Evolutionary conservation across 2,797 vertebrate species (phyloP).

Genomic region (Scarus forsteni): DNA sequence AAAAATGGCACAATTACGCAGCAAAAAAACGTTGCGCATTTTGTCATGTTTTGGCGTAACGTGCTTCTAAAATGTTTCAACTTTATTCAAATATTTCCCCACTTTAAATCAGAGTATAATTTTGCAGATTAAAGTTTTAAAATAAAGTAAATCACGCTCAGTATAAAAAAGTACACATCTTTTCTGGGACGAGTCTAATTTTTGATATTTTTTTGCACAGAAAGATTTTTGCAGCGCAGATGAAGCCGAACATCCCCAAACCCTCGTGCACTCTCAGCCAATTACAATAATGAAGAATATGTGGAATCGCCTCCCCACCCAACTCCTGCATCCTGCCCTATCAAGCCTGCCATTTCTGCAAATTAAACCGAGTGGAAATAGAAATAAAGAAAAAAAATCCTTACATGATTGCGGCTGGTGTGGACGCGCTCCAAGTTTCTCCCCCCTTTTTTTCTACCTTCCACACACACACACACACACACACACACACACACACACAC

Average conservation of each 20-base stretch:
- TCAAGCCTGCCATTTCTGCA: slow-evolving; percentile 40
- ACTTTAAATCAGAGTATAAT: not conserved
- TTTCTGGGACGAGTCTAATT: not conserved
- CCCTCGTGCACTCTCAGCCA: slow-evolving; percentile 47
- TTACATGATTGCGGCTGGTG: slow-evolving; percentile 65
- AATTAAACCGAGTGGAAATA: slow-evolving; percentile 48
- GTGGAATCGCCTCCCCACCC: slow-evolving; percentile 13
- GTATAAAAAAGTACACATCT: not conserved
- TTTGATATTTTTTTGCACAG: not conserved
- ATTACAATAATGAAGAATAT: slow-evolving; percentile 55
- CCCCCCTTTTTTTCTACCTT: slow-evolving; percentile 9
- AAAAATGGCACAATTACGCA: not conserved
- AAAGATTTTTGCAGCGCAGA: slow-evolving; percentile 45
- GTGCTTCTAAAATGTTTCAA: not conserved
- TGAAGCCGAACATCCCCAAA: slow-evolving; percentile 39
- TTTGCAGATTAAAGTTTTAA: not conserved
- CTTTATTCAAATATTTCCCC: not conserved
- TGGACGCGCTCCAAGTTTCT: slow-evolving; percentile 74
- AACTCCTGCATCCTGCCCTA: slow-evolving; percentile 27
- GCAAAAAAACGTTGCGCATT: too few relatives aligned
- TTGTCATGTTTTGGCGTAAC: not conserved
- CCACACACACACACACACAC: slow-evolving; percentile 9
- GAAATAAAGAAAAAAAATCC: slow-evolving; percentile 43
- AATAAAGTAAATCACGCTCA: not conserved
- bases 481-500: slow-evolving; percentile 12